Evolutionary conservation across 2,888 invertebrate species (phyloP), one percentile per base, ranked within the genome.

Genomic region (Apomyelois bistriatella): DNA sequence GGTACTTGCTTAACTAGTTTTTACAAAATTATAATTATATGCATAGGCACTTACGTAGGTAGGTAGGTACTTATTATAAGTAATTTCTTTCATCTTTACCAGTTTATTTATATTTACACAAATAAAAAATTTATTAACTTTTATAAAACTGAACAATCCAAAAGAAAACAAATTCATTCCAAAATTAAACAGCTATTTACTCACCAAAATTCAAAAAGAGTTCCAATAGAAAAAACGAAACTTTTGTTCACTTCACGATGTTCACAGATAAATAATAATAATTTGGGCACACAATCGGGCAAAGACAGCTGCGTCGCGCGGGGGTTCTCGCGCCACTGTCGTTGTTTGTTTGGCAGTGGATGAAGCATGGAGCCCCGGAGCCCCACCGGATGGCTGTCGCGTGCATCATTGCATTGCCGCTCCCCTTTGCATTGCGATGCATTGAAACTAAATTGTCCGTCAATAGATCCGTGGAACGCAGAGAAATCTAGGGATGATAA

Each of bases 391-490:
- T 32, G 46, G 32, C 9, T 32, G 41, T 41, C 41, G 41, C 41
- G 41, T 41, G 46, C 46, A 35, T 46, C 28, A 30, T 10, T 46
- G 46, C 46, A 16, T 16, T 17, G 40, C 40, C 40, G 32, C 46
- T 32, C 32, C 32, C 32, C 15, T 10, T 28, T 30, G 43, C 30
- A 8, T 30, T 30, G 30, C 9, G 43, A 35, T 46, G 46, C 46
- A 46, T 46, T 46, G 30, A 46, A 46, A 46, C 16, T 46, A 15
- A 46, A 46, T 46, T 46, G 30, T 32, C 32, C 46, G 32, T 46
- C 32, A 35, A 46, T 32, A 32, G 13, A 10, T 10, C 7, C 28
- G 12, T 28, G 28, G 46, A 46, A 46, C 32, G 46, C 10, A 32
- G 32, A 32, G 46, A 46, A 32, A 46, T 46, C 46, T 46, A 32